Evolutionary conservation across 2,797 vertebrate genomes (phyloP), one percentile per base, ranked within the genome.

Genomic region (Falco columbarius): DNA sequence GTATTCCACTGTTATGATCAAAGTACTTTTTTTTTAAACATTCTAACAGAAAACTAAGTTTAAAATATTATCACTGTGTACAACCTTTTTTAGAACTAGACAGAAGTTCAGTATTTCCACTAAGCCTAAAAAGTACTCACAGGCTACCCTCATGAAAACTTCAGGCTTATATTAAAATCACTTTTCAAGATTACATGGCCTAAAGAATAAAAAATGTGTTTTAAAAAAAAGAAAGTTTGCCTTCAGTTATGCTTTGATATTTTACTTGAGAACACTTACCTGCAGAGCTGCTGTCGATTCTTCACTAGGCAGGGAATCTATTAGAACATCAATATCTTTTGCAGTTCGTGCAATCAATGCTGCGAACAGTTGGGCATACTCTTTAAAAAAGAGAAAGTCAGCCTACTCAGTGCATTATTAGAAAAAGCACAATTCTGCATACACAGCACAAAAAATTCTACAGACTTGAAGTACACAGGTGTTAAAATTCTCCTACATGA

Each of bases 311-410:
- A 99, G 97, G 17, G 99, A 99, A 97, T 99, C 99, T 32, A 99
- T 99, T 24, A 99, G 97, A 65, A 99, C 99, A 59, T 99, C 99
- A 56, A 99, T 99, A 94, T 99, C 99, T 97, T 99, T 99, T 4
- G 99, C 99, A 81, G 99, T 99, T 93, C 99, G 98, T 83, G 99
- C 99, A 22, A 99, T 99, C 68, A 99, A 96, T 11, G 99, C 99
- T 8, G 99, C 99, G 88, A 99, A 99, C n/a, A 99, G 98, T 96
- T 99, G 99, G 26, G 99, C 99, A 26, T 99, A 99, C 94, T 99
- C 99, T 99, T 58, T 81, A 86, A 61, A 91, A 83, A 42, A 81
- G 9, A 81, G 36, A 52, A 65, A 61, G 47, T 70, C 58, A 95
- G 26, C 27, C 14, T 32, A 8, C n/a, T 79, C 70, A 61, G 85